Evolutionary conservation across 2,888 invertebrate genomes (phyloP).

Genomic region (Synanthedon formicaeformis): DNA sequence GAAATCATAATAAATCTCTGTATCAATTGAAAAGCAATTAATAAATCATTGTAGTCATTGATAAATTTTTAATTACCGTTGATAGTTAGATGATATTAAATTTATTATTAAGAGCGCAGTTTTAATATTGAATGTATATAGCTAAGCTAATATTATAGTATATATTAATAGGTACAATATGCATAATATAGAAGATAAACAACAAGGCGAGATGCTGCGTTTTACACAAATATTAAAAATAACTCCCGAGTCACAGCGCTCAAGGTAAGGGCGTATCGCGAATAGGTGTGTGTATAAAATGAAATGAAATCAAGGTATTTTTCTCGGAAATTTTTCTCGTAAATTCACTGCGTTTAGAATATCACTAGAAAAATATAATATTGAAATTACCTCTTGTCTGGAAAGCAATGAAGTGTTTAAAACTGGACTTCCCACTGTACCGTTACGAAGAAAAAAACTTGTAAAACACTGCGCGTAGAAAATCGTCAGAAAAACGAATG

Average conservation of each 20-base stretch:
- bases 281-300: conserved; percentile 44
- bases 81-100: too few species aligned
- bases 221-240: conserved; percentile 51
- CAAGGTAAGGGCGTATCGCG: conserved; percentile 62
- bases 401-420: conserved; percentile 1
- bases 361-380: background rate
- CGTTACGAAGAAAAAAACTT: background rate
- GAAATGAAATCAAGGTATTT: conserved; percentile 53
- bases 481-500: conserved; percentile 4
- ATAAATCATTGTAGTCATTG: too few species aligned
- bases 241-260: conserved; percentile 46
- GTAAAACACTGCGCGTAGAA: background rate
- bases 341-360: too few species aligned
- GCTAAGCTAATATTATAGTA: too few species aligned
- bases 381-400: background rate
- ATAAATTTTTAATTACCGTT: too few species aligned
- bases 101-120: too few species aligned
- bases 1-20: too few species aligned
- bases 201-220: conserved; percentile 22
- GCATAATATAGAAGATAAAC: conserved; percentile 4
- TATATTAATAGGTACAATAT: too few species aligned
- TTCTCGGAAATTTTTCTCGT: too few species aligned
- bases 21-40: too few species aligned
- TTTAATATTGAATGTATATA: too few species aligned
- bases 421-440: background rate